Conservation (phyloP, 2,888 invertebrate species). For the Scaptomyza tumidula region DNA sequence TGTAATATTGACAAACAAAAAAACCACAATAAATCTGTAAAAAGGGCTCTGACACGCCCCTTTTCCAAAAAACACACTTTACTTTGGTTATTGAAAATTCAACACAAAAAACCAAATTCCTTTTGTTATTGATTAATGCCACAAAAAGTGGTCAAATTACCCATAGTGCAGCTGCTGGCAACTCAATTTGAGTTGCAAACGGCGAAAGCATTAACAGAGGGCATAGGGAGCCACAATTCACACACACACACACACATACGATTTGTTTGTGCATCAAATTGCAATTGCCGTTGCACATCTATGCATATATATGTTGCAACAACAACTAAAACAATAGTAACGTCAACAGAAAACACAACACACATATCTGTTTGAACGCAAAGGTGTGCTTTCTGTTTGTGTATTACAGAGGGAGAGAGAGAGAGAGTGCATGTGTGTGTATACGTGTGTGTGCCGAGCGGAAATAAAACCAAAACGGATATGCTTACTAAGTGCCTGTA, state of each 20-base stretch:
- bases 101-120: no score
- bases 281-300: slow-evolving; percentile 63
- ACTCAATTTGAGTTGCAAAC: slow-evolving; percentile 59
- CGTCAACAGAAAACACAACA: slow-evolving; percentile 22
- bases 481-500: slow-evolving; percentile 75
- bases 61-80: no score
- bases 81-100: no score
- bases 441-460: slow-evolving; percentile 47
- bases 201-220: slow-evolving; percentile 48
- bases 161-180: slow-evolving; percentile 15
- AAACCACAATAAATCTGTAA: no score
- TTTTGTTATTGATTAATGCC: no score
- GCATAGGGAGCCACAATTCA: slow-evolving; percentile 19
- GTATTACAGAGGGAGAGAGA: not conserved
- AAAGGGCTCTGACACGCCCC: no score
- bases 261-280: slow-evolving; percentile 77
- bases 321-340: slow-evolving; percentile 22
- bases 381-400: slow-evolving; percentile 13
- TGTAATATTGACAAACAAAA: no score
- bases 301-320: slow-evolving; percentile 43
- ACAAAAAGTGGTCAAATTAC: no score
- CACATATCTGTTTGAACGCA: slow-evolving; percentile 8
- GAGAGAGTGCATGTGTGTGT: slow-evolving; percentile 4
- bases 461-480: slow-evolving; percentile 79
- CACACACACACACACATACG: slow-evolving; percentile 15